Percentiles rank a stretch among this genome's conserved stretches.
Evolutionary conservation across 2,797 vertebrate species (phyloP).

Genomic region (Lithobates sylvaticus): DNA sequence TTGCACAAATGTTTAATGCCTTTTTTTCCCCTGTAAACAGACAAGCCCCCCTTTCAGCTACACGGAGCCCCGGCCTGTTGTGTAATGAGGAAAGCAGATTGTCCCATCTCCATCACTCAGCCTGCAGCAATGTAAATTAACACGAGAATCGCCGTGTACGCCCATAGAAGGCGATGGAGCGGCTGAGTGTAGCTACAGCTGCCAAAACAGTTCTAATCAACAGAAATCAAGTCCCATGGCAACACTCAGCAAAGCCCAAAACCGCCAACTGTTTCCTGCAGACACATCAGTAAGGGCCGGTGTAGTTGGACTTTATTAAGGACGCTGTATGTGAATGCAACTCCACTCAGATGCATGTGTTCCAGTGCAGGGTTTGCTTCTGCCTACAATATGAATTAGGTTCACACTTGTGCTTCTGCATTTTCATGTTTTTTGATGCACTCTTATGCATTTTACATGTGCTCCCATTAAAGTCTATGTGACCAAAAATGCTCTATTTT

Average conservation of each 20-base stretch:
- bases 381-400: no score
- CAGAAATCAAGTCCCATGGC: not conserved
- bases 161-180: constrained; percentile 14
- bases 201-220: not conserved
- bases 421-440: no score
- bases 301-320: no score
- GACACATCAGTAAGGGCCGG: no score
- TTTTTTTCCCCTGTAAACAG: not conserved
- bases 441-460: no score
- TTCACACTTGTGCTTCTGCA: no score
- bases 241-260: not conserved
- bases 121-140: not conserved
- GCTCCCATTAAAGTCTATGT: no score
- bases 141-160: not conserved
- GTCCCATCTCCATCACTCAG: not conserved
- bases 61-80: not conserved
- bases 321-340: no score
- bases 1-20: not conserved
- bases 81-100: not conserved
- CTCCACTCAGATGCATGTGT: no score
- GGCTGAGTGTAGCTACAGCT: not conserved
- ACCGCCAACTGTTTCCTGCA: not conserved
- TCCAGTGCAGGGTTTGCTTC: no score
- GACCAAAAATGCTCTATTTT: no score
- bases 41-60: not conserved